Evolutionary conservation across 2,888 invertebrate species (phyloP).

Genomic region (Drosophila kambysellisi): DNA sequence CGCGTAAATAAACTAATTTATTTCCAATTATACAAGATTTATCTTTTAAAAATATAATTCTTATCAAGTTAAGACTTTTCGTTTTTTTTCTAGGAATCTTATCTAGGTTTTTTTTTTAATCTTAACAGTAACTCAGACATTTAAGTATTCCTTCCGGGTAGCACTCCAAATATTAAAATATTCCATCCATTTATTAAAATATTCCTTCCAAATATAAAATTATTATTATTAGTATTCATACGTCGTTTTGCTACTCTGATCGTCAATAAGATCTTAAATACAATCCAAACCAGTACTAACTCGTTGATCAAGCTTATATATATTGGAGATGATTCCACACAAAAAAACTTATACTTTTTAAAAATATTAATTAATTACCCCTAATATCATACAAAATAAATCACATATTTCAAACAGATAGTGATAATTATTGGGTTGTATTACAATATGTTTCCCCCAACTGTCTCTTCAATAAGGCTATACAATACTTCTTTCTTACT

Average conservation of each 20-base stretch:
- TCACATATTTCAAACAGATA: background rate
- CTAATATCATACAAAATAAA: background rate
- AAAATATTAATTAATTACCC: background rate
- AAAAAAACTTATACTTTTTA: too few species aligned
- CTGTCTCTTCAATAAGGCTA: background rate
- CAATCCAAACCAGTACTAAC: background rate
- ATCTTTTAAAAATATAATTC: background rate
- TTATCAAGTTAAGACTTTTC: background rate
- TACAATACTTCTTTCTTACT: background rate
- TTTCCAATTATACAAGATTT: background rate
- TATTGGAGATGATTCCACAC: background rate
- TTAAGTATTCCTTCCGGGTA: background rate
- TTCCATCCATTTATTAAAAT: too few species aligned
- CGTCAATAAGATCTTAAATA: background rate
- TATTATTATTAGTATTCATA: too few species aligned
- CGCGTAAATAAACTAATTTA: background rate
- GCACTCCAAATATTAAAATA: background rate
- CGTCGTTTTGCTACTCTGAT: background rate
- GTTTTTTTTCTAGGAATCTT: background rate
- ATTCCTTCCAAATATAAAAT: too few species aligned
- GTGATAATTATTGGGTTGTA: background rate
- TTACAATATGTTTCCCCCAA: background rate
- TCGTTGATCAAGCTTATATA: background rate
- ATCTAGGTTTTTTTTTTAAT: background rate
- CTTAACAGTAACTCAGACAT: too few species aligned